Conservation (phyloP, 2,888 invertebrate species). For the Limulus polyphemus region DNA sequence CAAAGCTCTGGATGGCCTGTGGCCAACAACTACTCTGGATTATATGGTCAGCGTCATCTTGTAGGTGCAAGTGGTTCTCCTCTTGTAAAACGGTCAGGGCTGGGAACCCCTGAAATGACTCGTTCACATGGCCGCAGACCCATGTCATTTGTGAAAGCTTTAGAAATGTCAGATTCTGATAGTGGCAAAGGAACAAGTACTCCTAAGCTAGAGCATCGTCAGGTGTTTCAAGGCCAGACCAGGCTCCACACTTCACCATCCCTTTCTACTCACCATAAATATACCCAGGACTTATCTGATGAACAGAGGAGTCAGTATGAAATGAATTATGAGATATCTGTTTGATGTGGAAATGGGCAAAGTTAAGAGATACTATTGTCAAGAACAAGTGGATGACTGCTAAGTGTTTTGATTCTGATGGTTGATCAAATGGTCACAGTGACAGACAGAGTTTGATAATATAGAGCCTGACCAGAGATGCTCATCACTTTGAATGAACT, state of each 20-base stretch:
- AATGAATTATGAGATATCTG: constrained; percentile 29
- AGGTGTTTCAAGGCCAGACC: background rate
- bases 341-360: background rate
- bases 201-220: constrained; percentile 8
- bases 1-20: constrained; percentile 1
- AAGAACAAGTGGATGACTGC: too few species aligned
- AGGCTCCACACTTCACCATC: background rate
- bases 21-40: too few species aligned
- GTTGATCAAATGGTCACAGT: too few species aligned
- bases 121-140: constrained; percentile 14
- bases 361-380: too few species aligned
- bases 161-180: constrained; percentile 34
- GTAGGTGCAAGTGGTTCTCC: background rate
- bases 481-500: too few species aligned
- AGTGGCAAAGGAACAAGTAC: constrained; percentile 1
- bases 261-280: too few species aligned
- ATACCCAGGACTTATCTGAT: background rate
- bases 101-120: constrained; percentile 8
- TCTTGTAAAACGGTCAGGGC: background rate
- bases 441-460: too few species aligned
- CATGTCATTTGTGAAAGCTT: constrained; percentile 32
- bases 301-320: constrained; percentile 25
- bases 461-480: too few species aligned
- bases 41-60: background rate
- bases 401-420: too few species aligned